Percentiles rank a stretch among this genome's conserved stretches.
Evolutionary conservation across 2,113 vertebrate species (phyloP).

Genomic region (Empidonax traillii): DNA sequence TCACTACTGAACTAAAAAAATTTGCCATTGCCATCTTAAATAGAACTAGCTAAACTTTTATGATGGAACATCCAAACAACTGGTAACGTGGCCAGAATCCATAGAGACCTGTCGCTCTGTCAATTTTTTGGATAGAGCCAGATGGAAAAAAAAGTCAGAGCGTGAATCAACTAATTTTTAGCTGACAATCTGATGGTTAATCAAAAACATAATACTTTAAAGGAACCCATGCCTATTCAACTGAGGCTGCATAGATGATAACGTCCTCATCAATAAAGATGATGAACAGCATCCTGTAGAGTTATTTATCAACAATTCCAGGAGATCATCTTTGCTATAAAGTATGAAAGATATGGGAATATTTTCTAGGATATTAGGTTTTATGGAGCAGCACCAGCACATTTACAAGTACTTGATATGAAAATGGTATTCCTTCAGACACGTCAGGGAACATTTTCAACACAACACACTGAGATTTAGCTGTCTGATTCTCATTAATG

Average conservation of each 20-base stretch:
- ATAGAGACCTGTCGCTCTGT: background rate
- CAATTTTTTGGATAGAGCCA: background rate
- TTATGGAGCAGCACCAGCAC: conserved; percentile 36
- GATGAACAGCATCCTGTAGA: background rate
- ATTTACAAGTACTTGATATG: conserved; percentile 21
- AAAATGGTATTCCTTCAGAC: conserved; percentile 16
- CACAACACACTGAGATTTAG: background rate
- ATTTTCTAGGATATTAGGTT: conserved; percentile 12
- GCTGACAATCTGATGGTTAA: background rate
- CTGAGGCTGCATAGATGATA: background rate
- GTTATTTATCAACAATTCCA: conserved; percentile 11
- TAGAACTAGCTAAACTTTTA: background rate
- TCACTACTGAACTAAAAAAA: background rate
- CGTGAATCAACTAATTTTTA: background rate
- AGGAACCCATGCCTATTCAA: background rate
- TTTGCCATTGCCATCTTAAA: background rate
- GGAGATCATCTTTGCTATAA: background rate
- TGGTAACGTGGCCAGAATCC: background rate
- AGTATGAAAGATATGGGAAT: background rate
- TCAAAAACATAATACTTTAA: background rate
- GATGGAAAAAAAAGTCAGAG: background rate
- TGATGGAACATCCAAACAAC: background rate
- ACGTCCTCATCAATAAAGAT: conserved; percentile 46
- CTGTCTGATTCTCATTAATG: background rate
- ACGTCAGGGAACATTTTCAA: background rate